phyloP scores from a whole-genome alignment of 2,888 invertebrate genomes.

The Leistus spinibarbis region DNA sequence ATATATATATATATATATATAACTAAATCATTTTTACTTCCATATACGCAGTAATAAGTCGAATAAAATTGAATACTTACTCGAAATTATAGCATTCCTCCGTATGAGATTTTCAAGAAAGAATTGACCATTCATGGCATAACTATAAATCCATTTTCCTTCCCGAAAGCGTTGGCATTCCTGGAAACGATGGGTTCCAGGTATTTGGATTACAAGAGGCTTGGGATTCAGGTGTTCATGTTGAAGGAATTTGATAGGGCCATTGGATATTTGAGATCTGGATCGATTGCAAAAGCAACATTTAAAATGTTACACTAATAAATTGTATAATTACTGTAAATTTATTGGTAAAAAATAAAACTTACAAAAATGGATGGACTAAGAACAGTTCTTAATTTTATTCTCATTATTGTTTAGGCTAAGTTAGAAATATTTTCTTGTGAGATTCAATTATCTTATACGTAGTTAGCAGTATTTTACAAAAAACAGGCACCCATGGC shows the following conservation, averaged over 20 bases:
- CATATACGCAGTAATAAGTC: too few species aligned
- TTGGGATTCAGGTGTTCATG: conserved; percentile 64
- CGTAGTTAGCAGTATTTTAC: too few species aligned
- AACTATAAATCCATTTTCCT: conserved; percentile 71
- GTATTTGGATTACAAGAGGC: conserved; percentile 65
- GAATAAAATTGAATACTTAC: conserved; percentile 17
- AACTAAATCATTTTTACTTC: too few species aligned
- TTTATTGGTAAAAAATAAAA: conserved; percentile 5
- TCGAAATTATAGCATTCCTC: conserved; percentile 59
- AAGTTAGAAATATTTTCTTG: neutral
- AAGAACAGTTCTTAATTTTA: neutral
- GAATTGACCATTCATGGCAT: conserved; percentile 70
- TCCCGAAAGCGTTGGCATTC: conserved; percentile 67
- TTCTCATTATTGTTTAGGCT: neutral
- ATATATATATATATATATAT: too few species aligned
- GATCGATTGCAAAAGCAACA: conserved; percentile 66
- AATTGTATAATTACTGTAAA: neutral
- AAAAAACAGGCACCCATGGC: too few species aligned
- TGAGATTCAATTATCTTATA: too few species aligned
- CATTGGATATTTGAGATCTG: conserved; percentile 61
- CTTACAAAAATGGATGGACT: conserved; percentile 1
- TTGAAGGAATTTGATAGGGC: conserved; percentile 63
- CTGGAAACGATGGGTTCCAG: conserved; percentile 68
- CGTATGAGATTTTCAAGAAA: conserved; percentile 66
- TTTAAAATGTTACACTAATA: conserved; percentile 54